Conservation (phyloP, 2,888 invertebrate species). For the Trissolcus japonicus region DNA sequence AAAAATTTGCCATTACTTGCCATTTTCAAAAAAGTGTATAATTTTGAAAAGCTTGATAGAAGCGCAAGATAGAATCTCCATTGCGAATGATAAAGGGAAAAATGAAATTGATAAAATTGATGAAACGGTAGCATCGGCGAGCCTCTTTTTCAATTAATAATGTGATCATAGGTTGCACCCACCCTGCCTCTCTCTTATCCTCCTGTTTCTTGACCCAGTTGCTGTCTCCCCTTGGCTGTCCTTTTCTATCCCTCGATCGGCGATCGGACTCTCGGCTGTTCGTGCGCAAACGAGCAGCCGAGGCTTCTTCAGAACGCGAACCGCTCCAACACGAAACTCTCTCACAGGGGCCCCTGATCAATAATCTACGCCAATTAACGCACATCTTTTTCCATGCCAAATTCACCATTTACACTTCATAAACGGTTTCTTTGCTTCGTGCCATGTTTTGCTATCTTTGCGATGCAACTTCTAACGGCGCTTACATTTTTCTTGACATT, state of each 20-base stretch:
- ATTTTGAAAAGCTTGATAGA: too few relatives aligned
- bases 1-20: too few relatives aligned
- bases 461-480: too few relatives aligned
- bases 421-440: too few relatives aligned
- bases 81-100: too few relatives aligned
- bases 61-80: too few relatives aligned
- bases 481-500: too few relatives aligned
- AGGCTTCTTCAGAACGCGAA: constrained; percentile 45
- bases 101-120: too few relatives aligned
- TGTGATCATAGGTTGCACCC: constrained; percentile 72
- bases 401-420: constrained; percentile 2
- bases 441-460: too few relatives aligned
- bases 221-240: constrained; percentile 44
- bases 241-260: constrained; percentile 45
- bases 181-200: constrained; percentile 57
- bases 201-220: constrained; percentile 59
- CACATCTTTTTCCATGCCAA: constrained; percentile 24
- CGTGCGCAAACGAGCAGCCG: constrained; percentile 3
- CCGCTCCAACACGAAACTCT: constrained; percentile 45
- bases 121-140: constrained; percentile 66
- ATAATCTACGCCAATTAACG: constrained; percentile 52
- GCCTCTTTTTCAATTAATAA: constrained; percentile 74
- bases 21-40: too few relatives aligned
- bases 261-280: constrained; percentile 22
- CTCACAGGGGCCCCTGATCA: constrained; percentile 31